phyloP scores from a whole-genome alignment of 2,797 vertebrate genomes.

The Eulemur albifrons region DNA sequence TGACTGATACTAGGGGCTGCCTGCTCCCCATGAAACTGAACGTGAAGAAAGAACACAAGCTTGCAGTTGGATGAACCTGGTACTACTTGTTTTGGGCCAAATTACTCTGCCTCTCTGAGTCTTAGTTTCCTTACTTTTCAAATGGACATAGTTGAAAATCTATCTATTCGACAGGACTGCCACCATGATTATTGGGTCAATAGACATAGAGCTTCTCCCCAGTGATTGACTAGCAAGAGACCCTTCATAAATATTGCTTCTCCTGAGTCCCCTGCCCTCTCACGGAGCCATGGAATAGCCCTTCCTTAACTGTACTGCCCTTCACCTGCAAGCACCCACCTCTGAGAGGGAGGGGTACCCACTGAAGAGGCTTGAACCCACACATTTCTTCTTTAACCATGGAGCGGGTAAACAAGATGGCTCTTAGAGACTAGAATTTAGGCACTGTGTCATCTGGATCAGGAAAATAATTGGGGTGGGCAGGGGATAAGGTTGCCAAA shows the following conservation, averaged over 20 bases:
- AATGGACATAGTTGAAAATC: not conserved
- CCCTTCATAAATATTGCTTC: not conserved
- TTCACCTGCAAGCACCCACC: not conserved
- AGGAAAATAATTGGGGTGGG: not conserved
- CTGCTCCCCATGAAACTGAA: not conserved
- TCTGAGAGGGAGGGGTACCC: not conserved
- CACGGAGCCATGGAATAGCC: not conserved
- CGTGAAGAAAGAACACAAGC: not conserved
- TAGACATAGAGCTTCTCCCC: not conserved
- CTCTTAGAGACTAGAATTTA: not conserved
- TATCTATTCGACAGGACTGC: not conserved
- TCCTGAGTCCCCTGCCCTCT: not conserved
- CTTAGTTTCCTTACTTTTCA: not conserved
- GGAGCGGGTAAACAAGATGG: not conserved
- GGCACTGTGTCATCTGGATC: not conserved
- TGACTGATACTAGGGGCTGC: not conserved
- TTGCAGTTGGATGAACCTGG: not conserved
- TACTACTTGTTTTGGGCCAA: not conserved
- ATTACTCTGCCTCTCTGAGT: not conserved
- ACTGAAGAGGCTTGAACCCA: not conserved
- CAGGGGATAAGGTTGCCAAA: not conserved
- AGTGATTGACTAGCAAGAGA: not conserved
- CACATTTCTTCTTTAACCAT: not conserved
- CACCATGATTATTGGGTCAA: not conserved
- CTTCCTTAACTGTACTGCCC: not conserved